Evolutionary conservation across 2,888 invertebrate genomes (phyloP), one percentile per base, ranked within the genome.

Genomic region (Noctua janthina): DNA sequence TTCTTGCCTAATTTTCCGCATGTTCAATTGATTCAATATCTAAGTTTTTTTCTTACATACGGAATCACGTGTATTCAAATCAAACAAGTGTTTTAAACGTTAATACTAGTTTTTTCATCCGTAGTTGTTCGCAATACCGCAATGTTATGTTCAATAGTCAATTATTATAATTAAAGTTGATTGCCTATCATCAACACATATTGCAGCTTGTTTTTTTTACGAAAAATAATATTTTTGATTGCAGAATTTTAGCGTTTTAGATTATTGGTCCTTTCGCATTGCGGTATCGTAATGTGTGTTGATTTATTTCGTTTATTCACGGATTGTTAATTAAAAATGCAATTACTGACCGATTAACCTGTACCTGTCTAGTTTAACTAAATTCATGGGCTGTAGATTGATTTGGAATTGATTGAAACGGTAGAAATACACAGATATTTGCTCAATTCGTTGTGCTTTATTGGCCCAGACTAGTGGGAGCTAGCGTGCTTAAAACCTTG

Each of bases 81-180:
- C 76, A 81, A 72, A 81, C 75, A 78, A 76, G 39, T 73, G 68
- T 78, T 87, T 88, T 81, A 69, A 78, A 83, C 68, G 74, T 84
- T 86, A 83, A 82, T 83, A 86, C 88, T 81, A 79, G 88, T 87
- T 88, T 90, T 88, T 88, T 79, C 62, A 70, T 43, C 77, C 66
- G 79, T 84, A 86, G 75, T 86, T 89, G 80, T 87, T 87, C 84
- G 87, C 83, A 89, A 84, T 91, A 89, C 90, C 89, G 90, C 89
- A 89, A 91, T 91, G 90, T 85, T 87, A 90, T 91, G 84, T 85
- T 89, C 87, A 87, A 90, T 88, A 88, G 88, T 88, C 92, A 92
- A 92, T 92, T 92, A 92, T 92, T 91, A 88, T 90, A 92, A 92
- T 92, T 90, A 92, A 90, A 84, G 59, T 85, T 91, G 91, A 92